Base-by-base conservation (phyloP, 1,140 invertebrate genomes). In the Episyrphus balteatus region DNA sequence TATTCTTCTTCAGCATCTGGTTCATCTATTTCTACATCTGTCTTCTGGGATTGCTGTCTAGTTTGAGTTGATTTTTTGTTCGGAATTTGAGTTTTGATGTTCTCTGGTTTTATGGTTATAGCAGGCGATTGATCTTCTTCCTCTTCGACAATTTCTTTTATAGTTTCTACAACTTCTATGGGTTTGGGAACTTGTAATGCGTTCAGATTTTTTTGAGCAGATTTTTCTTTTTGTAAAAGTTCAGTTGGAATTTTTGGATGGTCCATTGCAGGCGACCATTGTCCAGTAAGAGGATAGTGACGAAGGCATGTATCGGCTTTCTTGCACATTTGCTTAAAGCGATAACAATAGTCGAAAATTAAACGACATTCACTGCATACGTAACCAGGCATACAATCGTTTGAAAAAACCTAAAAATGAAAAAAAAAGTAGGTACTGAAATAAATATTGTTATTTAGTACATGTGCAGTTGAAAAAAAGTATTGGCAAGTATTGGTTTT, bases 251-350 rank as follows among this genome's bases (percentile, higher is more conserved):
- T 72, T 40, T 62, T 42, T 1, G 62, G 65, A 49, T 57, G 61
- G 12, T 56, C 46, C 42, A 76, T 69, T 3, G 77, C 69, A 49
- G 73, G 63, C 3, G 77, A 71, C 50, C 80, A 59, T n/a, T 76
- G 71, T 15, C 82, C 82, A 40, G 78, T 79, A 21, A 80, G 68
- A 21, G 83, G 72, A 60, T 74, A 85, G 33, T 79, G 75, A 32
- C 81, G 71, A 2, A 85, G 61, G 0, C 77, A 73, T 52, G 82
- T 82, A 59, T 86, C 83, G 0, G 80, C 79, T 59, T 78, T 76
- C 52, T 82, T 82, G 49, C 82, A 84, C 56, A 83, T 80, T 44
- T 78, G 73, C 54, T 85, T 86, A 52, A 83, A 86, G 46, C 77
- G 79, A 63, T 85, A 85, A 12, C 76, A 79, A 51, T 79, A 68